Conservation (phyloP, 2,113 vertebrate species). For the Nannospalax galili region DNA sequence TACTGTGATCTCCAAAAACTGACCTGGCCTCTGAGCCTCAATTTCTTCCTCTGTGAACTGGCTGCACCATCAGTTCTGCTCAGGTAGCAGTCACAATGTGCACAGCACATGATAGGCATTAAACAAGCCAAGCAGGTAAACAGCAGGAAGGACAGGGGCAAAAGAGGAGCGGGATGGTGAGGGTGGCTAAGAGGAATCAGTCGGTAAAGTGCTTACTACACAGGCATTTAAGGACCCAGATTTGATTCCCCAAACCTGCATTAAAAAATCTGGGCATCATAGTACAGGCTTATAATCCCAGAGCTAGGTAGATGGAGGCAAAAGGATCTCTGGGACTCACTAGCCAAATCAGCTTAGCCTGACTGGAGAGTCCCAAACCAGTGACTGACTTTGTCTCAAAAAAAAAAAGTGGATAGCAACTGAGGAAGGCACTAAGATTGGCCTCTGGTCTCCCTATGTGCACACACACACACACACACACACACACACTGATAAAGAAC, state of each 20-base stretch:
- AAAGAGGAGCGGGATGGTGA: too few relatives aligned
- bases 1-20: background rate
- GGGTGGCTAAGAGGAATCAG: background rate
- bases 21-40: background rate
- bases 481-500: background rate
- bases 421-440: background rate
- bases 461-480: too few relatives aligned
- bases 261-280: too few relatives aligned
- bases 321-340: too few relatives aligned
- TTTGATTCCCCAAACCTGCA: too few relatives aligned
- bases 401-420: background rate
- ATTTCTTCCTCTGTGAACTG: background rate
- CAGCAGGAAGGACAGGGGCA: too few relatives aligned
- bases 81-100: fast-evolving
- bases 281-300: background rate
- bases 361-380: background rate
- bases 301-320: fast-evolving
- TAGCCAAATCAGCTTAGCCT: background rate
- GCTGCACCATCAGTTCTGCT: background rate
- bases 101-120: fast-evolving
- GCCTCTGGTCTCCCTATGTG: background rate
- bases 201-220: background rate
- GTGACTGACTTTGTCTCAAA: background rate
- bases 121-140: background rate
- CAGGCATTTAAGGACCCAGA: background rate